Conservation (phyloP, 1,140 invertebrate species). For the Drosophila parabipectinata region DNA sequence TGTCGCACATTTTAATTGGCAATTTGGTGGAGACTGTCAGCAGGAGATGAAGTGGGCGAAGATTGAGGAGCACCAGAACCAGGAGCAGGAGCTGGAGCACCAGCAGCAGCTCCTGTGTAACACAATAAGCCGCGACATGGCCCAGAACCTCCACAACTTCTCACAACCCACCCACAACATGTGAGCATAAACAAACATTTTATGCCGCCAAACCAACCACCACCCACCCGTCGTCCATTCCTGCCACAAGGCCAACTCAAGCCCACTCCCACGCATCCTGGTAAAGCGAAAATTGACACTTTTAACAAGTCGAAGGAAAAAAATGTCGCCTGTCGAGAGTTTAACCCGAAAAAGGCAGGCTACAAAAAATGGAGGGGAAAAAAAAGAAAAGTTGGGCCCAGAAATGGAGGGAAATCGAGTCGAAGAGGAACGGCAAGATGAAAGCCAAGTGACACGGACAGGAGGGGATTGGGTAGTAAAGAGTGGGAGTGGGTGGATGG, state of each 20-base stretch:
- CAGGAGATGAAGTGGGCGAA: constrained; percentile 19
- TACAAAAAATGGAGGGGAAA: not conserved
- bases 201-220: constrained; percentile 7
- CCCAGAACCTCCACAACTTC: constrained; percentile 24
- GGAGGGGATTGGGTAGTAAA: constrained; percentile 3
- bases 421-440: constrained; percentile 10
- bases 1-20: constrained; percentile 79
- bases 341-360: constrained; percentile 64
- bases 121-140: constrained; percentile 57
- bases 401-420: constrained; percentile 24
- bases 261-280: constrained; percentile 11
- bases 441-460: constrained; percentile 21
- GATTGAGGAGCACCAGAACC: constrained; percentile 9
- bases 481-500: constrained; percentile 19
- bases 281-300: constrained; percentile 79
- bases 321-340: constrained; percentile 61
- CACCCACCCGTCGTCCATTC: not conserved
- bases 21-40: constrained; percentile 75
- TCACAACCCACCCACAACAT: constrained; percentile 15
- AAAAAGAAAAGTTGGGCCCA: constrained; percentile 6
- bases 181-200: constrained; percentile 71
- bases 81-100: constrained; percentile 9
- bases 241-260: not conserved
- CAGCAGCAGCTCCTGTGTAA: constrained; percentile 58
- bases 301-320: constrained; percentile 72